phyloP scores from a whole-genome alignment of 2,797 vertebrate species.

The Buphagus erythrorhynchus region DNA sequence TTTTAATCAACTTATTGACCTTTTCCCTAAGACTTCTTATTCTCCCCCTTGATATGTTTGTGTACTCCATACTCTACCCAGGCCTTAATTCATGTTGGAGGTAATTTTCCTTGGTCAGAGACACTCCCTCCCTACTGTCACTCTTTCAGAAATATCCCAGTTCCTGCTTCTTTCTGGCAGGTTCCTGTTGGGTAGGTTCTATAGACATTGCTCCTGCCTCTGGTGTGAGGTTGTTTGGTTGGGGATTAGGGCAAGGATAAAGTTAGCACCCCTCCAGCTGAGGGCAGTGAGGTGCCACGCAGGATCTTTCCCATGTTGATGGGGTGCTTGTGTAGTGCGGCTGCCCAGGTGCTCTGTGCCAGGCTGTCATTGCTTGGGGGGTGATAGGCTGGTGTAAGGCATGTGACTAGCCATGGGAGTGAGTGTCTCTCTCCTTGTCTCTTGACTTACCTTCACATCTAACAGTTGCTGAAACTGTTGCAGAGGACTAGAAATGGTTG shows the following conservation, averaged over 20 bases:
- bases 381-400: not conserved
- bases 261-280: not conserved
- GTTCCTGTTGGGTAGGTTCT: not conserved
- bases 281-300: not conserved
- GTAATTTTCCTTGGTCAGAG: not conserved
- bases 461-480: not conserved
- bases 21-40: not conserved
- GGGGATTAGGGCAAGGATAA: not conserved
- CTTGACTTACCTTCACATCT: not conserved
- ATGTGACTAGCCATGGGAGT: not conserved
- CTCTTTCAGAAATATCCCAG: not conserved
- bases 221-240: not conserved
- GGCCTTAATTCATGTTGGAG: not conserved
- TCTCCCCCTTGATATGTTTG: not conserved
- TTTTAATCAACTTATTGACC: not conserved
- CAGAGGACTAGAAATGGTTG: not conserved
- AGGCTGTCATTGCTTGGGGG: not conserved
- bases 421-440: not conserved
- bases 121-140: not conserved
- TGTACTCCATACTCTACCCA: not conserved
- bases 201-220: not conserved
- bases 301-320: not conserved
- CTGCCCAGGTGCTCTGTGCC: not conserved
- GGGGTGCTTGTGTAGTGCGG: rapidly evolving
- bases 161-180: not conserved